A percentile compares a stretch with the other conserved stretches of the same genome.
Conservation (phyloP, 2,797 vertebrate genomes). For the Simalia tracyae region DNA sequence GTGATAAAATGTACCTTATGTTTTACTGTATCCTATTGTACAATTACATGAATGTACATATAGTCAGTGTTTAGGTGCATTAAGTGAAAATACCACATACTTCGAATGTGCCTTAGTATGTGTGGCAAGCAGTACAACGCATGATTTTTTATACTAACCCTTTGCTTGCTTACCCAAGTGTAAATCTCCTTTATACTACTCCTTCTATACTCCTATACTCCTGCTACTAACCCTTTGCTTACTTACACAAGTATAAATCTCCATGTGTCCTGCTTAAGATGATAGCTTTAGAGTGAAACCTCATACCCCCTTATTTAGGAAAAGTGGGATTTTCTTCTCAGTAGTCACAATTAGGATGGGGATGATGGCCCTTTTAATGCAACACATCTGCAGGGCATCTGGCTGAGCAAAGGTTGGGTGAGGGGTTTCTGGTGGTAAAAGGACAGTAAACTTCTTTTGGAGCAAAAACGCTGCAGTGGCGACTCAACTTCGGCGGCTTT, state of each 20-base stretch:
- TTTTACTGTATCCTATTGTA: not conserved
- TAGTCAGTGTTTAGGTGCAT: not conserved
- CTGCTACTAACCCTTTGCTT: not conserved
- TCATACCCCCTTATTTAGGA: not conserved
- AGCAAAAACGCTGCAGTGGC: not conserved
- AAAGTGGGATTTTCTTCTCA: not conserved
- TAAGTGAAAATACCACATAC: not conserved
- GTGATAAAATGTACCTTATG: too few species aligned
- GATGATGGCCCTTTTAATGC: not conserved
- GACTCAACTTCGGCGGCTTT: not conserved
- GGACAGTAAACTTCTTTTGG: not conserved
- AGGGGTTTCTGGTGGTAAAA: not conserved
- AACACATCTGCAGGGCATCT: not conserved
- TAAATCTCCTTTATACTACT: not conserved
- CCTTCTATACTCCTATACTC: too few species aligned
- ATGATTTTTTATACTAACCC: not conserved
- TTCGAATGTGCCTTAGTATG: not conserved
- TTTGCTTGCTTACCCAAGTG: not conserved
- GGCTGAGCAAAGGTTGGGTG: not conserved
- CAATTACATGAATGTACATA: not conserved
- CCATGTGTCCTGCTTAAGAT: not conserved
- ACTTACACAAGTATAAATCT: not conserved
- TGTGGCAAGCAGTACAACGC: not conserved
- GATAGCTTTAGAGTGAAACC: not conserved
- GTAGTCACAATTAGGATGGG: not conserved